These are phyloP conservation scores for Thamnophis elegans DNA, from an alignment of 2,797 vertebrate species.

Conservation along the genomic window DNA sequence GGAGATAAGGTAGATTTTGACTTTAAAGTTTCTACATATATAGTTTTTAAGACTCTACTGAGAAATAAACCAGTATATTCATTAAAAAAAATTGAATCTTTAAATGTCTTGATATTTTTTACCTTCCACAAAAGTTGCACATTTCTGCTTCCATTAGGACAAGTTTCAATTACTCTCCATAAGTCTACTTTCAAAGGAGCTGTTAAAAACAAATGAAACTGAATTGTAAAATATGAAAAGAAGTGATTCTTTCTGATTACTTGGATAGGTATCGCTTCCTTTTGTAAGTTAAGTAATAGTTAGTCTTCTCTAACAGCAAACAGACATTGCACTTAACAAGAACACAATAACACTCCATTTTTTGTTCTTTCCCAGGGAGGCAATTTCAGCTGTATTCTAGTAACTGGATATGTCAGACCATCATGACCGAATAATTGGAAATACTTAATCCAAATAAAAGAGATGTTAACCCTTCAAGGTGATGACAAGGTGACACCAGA, in stretches of 20 bases:
- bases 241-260: too few relatives aligned
- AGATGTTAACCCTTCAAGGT: neutral
- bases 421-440: neutral
- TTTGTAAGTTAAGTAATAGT: neutral
- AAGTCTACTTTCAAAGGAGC: constrained; percentile 67
- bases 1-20: neutral
- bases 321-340: neutral
- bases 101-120: constrained; percentile 19
- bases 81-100: neutral
- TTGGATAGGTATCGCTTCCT: neutral
- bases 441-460: neutral
- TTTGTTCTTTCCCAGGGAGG: neutral
- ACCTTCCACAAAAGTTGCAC: constrained; percentile 75
- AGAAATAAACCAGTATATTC: neutral
- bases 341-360: neutral
- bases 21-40: neutral
- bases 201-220: constrained; percentile 38
- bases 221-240: constrained; percentile 17
- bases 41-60: neutral
- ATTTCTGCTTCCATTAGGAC: constrained; percentile 41
- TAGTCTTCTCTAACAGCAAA: neutral
- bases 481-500: neutral
- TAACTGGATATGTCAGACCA: neutral
- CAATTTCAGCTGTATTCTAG: neutral
- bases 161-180: constrained; percentile 69